Evolutionary conservation across 1,140 invertebrate species (phyloP), one percentile per base, ranked within the genome.

Genomic region (Drosophila athabasca): DNA sequence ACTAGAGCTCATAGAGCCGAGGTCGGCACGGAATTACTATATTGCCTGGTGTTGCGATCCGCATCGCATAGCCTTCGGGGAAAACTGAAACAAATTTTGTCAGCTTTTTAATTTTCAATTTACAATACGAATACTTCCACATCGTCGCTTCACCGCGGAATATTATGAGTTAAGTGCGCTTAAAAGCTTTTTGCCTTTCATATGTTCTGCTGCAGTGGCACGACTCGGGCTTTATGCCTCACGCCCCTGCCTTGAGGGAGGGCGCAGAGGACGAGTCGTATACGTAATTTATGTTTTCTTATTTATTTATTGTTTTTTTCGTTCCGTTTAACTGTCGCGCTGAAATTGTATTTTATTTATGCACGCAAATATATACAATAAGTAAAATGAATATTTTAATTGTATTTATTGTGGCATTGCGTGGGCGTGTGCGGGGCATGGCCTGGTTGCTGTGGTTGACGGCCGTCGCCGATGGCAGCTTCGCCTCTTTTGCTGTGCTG

Each of bases 151-250:
- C 24, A 49, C 53, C 45, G 29, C 53, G 57, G 48, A 65, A 87
- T 62, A 87, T 88, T 79, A 88, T 87, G 79, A 87, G 84, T 83
- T 87, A 87, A 88, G 83, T 87, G 83, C 84, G 83, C 83, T 88
- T 87, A 88, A 87, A 88, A 87, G 83, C 83, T 83, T 88, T 88
- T 31, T n/a, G 75, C 70, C 59, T 88, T 87, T 85, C 68, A 80
- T 65, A 76, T 62, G 73, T 74, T 58, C 61, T 45, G 62, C 50
- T 75, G 72, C 72, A 75, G 41, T 66, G 71, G 22, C 50, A 55
- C 31, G 54, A 48, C 41, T 29, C 48, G 41, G 7, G 29, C 48
- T 39, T 39, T 11, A 39, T 39, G 35, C 8, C 31, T 11, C 29
- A 29, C 7, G 29, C 9, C 26, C 24, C 24, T 31, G 58, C 57